Evolutionary conservation across 2,888 invertebrate species (phyloP).

Genomic region (Actias luna): DNA sequence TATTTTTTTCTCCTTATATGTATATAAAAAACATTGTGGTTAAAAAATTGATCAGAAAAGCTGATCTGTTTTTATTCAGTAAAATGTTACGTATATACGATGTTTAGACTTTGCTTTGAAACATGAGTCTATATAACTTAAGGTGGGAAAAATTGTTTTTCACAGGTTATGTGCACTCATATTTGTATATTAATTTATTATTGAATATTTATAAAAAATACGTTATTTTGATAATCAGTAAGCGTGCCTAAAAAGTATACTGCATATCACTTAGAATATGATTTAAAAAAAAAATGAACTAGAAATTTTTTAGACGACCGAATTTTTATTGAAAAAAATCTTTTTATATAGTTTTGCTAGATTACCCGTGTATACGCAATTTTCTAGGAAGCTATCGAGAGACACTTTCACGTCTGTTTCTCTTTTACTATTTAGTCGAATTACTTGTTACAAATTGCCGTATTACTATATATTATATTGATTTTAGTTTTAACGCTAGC

Average conservation of each 20-base stretch:
- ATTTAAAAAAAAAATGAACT: constrained; percentile 40
- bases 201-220: constrained; percentile 13
- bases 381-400: neutral
- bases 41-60: no score
- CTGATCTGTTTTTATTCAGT: no score
- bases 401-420: constrained; percentile 3
- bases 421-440: neutral
- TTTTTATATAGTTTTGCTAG: constrained; percentile 45
- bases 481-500: constrained; percentile 34
- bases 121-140: neutral
- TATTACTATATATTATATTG: neutral
- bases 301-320: constrained; percentile 42
- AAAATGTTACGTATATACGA: no score
- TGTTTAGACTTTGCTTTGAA: neutral
- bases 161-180: no score
- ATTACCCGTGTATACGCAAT: constrained; percentile 26
- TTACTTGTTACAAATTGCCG: constrained; percentile 1
- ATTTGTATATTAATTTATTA: constrained; percentile 27
- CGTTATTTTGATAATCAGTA: constrained; percentile 34
- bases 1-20: no score
- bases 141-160: neutral
- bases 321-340: constrained; percentile 3
- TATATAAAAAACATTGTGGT: no score
- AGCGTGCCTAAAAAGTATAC: constrained; percentile 76
- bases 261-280: constrained; percentile 74